phyloP scores from a whole-genome alignment of 2,113 vertebrate genomes.

The Dipodomys stephensi region DNA sequence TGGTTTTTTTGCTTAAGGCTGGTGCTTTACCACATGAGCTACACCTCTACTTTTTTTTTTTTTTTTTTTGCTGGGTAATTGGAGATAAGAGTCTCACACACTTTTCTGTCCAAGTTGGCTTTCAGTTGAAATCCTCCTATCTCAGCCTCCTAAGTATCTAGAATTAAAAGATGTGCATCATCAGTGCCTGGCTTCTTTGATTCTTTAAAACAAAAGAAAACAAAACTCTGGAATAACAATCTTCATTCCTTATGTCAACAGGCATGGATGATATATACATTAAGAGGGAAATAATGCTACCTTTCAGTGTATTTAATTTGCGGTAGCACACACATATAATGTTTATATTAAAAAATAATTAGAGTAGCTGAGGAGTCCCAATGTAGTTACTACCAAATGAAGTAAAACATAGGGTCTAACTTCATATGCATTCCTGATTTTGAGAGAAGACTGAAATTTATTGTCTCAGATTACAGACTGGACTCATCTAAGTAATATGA shows the following conservation, averaged over 20 bases:
- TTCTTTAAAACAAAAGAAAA: no score
- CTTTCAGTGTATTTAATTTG: not conserved
- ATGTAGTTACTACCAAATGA: not conserved
- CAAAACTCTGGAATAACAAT: not conserved
- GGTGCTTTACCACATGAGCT: no score
- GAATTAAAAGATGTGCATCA: no score
- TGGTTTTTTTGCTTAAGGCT: no score
- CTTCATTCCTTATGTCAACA: not conserved
- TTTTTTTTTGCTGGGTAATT: no score
- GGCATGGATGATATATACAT: not conserved
- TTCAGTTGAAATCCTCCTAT: no score
- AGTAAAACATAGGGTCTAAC: not conserved
- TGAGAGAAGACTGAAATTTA: not conserved
- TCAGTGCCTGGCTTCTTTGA: no score
- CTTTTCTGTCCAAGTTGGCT: no score
- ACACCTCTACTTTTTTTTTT: no score
- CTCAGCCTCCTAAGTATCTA: no score
- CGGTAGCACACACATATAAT: not conserved
- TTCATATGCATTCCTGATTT: not conserved
- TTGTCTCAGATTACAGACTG: not conserved
- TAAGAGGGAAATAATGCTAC: not conserved
- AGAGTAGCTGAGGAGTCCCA: not conserved
- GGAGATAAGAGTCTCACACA: no score
- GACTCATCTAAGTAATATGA: not conserved
- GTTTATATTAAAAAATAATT: conserved; percentile 6